Base-by-base conservation (phyloP, 2,797 vertebrate genomes). In the Anableps anableps region DNA sequence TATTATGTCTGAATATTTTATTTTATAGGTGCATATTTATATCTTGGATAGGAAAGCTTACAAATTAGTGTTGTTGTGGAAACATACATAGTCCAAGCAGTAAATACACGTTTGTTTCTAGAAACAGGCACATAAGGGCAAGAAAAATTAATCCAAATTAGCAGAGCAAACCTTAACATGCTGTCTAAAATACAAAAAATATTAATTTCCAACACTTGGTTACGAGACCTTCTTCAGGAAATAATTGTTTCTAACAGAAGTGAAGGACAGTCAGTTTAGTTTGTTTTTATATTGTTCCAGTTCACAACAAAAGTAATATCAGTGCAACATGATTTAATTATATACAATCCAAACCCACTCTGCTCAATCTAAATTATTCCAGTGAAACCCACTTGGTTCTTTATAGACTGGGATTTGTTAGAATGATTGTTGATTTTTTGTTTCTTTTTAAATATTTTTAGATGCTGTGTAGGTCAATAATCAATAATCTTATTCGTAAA, bases 11-110 rank as follows among this genome's bases (percentile, higher is more conserved):
- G 45, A 81, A 45, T 13, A 47, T 31, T 47, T 74, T 85, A 78
- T 64, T 84, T 83, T 82, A 77, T 78, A 72, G 82, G 77, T 75
- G 16, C 31, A 0, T 76, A 88, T 58, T 71, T 80, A 62, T 83
- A 75, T 73, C 29, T 51, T 29, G 75, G 38, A 66, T 43, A 45
- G n/a, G 53, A 41, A 55, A 53, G 48, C 60, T 38, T 38, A 29
- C 76, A 45, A 41, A 53, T 80, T 62, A 29, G 21, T 17, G 48
- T 53, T 45, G 53, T 48, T 45, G 66, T 80, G 64, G 55, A n/a
- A 66, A 68, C 60, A 55, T 77, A 64, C 23, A 80, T 64, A 66
- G 31, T 11, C 47, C 23, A n/a, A 48, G 29, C 29, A 23, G 47
- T 19, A 50, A 34, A 45, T 31, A 50, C 14, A 38, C 4, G 36